Evolutionary conservation across 1,140 invertebrate species (phyloP), one percentile per base, ranked within the genome.

Genomic region (Danaus melanippus): DNA sequence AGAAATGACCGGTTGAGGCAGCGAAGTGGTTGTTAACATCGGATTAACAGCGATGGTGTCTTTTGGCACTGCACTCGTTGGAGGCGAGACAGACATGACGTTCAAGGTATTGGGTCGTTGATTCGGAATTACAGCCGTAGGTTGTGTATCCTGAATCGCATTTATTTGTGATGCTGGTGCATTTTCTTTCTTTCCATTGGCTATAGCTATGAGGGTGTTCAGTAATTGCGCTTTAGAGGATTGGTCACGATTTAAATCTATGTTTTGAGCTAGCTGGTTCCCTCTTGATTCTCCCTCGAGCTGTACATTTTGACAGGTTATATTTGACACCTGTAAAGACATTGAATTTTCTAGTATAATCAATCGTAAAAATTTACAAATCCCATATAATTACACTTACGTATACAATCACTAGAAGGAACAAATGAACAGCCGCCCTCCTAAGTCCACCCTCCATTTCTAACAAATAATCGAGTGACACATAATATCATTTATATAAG

Each of bases 361-460:
- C 8, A 9, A 45, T 43, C 9, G 5, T 4, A 12, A 15, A 10
- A 11, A 7, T 10, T 50, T 46, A 21, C 42, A 46, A 9, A 40
- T 9, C 8, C 40, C 1, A 42, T 44, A 50, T 42, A 17, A 43
- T 15, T 48, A 11, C 17, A 73, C 67, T 73, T 68, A 76, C 76
- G n/a, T 58, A 54, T 39, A 64, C 10, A 17, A 46, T 48, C 21
- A 66, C 60, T 56, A 64, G 59, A 45, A 67, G 42, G 42, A 67
- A 39, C 21, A 68, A 17, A 15, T 46, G 45, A 48, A 63, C 45
- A 41, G 58, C 46, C 63, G 65, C 67, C 72, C 67, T 69, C 44
- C 58, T 60, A 45, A 50, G 42, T 51, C 53, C 62, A 68, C 58
- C 58, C 47, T 57, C 67, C 77, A 79, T 79, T 53, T 67, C 57